These are phyloP conservation scores for Agapostemon virescens DNA, from an alignment of 2,888 invertebrate species.

Conservation along the genomic window DNA sequence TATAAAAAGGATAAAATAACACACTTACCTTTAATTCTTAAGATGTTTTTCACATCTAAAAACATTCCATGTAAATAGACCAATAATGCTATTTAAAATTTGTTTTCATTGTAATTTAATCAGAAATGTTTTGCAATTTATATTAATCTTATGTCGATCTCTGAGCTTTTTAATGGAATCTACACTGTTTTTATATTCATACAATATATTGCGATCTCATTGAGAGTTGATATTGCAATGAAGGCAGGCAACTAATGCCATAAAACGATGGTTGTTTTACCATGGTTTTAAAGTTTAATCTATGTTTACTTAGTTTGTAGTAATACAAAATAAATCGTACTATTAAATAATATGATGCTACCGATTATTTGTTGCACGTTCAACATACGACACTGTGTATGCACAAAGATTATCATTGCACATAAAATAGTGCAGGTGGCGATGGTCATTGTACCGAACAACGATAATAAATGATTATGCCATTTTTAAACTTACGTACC, in stretches of 20 bases:
- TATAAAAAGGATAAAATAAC: background rate
- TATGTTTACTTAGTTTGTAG: constrained; percentile 26
- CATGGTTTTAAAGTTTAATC: background rate
- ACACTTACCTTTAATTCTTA: constrained; percentile 3
- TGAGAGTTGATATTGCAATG: background rate
- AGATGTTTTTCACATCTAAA: constrained; percentile 1
- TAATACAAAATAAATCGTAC: constrained; percentile 36
- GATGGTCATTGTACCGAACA: background rate
- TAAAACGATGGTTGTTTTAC: background rate
- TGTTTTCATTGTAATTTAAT: constrained; percentile 2
- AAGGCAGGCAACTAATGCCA: background rate
- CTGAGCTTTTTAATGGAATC: background rate
- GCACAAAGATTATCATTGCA: background rate
- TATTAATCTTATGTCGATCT: background rate
- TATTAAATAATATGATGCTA: constrained; percentile 8
- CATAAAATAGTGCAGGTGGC: background rate
- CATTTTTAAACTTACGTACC: constrained; percentile 6
- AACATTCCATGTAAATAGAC: constrained; percentile 51
- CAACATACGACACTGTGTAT: background rate
- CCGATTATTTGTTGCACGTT: background rate
- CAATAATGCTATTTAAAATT: background rate
- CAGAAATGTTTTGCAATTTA: background rate
- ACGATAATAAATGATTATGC: constrained; percentile 15
- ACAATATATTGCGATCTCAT: background rate
- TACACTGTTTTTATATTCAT: constrained; percentile 4